Evolutionary conservation across 2,113 vertebrate species (phyloP), one percentile per base, ranked within the genome.

Genomic region (Romanogobio albipinnatus): DNA sequence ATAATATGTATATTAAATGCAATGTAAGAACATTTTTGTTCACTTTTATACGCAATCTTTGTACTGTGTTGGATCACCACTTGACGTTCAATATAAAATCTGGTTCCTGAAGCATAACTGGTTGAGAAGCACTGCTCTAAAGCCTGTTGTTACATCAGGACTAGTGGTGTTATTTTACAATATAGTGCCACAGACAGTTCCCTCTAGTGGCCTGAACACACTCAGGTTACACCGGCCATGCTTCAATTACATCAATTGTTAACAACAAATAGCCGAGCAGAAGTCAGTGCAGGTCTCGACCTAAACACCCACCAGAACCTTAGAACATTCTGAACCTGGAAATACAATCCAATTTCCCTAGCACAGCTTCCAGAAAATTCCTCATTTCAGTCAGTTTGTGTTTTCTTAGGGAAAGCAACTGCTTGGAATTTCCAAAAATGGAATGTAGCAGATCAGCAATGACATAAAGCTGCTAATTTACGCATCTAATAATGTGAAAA

Each of bases 191-290:
- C 93, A 90, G 90, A 90, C 88, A 80, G 62, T 86, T n/a, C 17
- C 86, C 88, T 87, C 86, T 82, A 82, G 87, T 87, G 85, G 85
- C 87, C 87, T 85, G 86, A 85, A 88, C 51, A 85, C 86, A 90
- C 92, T 94, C 93, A 71, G 85, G 91, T 95, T 94, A 93, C 92
- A 86, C 51, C 39, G 77, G 83, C 58, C 87, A 82, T 86, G 90
- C 81, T 91, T 93, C 89, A 92, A 91, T 91, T 88, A 90, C 90
- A 89, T 89, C 85, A 89, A 92, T 92, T 94, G 93, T 94, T 85
- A 89, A 88, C 49, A 86, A 85, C 88, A 89, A 91, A 89, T 91
- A 86, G 93, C 91, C 78, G 88, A 84, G 89, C 88, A 90, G 82
- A 90, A 83, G 87, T 86, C 87, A 90, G 90, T 66, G 86, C 86